These are phyloP conservation scores for Festucalex cinctus DNA, from an alignment of 2,113 vertebrate species.

Conservation along the genomic window DNA sequence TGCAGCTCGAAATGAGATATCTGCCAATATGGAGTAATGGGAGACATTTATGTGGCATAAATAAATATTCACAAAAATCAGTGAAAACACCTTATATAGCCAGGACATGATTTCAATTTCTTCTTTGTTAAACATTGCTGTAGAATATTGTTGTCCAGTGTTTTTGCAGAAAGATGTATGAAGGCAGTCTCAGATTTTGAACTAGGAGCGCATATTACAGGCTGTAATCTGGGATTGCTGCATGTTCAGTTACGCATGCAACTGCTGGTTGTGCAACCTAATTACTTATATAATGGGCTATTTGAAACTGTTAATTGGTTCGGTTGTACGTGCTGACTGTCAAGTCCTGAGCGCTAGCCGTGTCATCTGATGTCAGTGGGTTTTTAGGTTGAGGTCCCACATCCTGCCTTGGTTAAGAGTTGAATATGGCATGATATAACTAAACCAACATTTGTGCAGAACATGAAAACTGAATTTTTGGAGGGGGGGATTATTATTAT, in stretches of 20 bases:
- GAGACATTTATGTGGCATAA: no score
- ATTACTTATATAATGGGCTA: conserved; percentile 35
- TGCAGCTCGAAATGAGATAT: no score
- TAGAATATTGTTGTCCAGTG: no score
- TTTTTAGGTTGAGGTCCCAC: not conserved
- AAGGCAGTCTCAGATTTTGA: not conserved
- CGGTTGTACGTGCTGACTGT: conserved; percentile 25
- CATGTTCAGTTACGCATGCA: conserved; percentile 5
- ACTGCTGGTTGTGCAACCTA: conserved; percentile 10
- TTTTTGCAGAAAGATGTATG: no score
- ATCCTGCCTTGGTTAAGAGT: not conserved
- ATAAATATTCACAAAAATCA: no score
- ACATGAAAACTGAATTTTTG: not conserved
- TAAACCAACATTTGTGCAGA: not conserved
- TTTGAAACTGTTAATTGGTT: conserved; percentile 27
- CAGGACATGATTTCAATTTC: no score
- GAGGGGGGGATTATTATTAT: no score
- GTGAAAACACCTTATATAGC: no score
- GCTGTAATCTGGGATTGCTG: not conserved
- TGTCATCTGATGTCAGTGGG: conserved; percentile 1
- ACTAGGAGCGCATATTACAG: not conserved
- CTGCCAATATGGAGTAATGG: no score
- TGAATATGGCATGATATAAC: not conserved
- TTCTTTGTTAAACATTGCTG: no score
- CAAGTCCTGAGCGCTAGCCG: not conserved